A percentile compares a stretch with the other conserved stretches of the same genome.
Evolutionary conservation across 2,888 invertebrate genomes (phyloP).

Genomic region (Noctua janthe): DNA sequence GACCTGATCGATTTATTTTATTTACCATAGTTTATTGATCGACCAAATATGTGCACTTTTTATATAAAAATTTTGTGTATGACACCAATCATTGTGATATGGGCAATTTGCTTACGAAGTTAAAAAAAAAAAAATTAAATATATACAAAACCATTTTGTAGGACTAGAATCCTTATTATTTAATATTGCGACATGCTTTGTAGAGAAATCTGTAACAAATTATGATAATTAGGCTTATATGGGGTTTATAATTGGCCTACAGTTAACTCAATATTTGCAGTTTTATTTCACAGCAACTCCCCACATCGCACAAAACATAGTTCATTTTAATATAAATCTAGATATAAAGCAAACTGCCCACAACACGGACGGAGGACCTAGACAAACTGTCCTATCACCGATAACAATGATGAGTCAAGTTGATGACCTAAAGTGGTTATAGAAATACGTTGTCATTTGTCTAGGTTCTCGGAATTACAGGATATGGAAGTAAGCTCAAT

Average conservation of each 20-base stretch:
- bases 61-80: slow-evolving; percentile 58
- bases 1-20: slow-evolving; percentile 19
- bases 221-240: not conserved
- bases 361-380: slow-evolving; percentile 28
- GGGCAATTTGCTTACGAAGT: slow-evolving; percentile 41
- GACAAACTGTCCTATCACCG: not conserved
- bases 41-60: slow-evolving; percentile 52
- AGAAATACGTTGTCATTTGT: not conserved
- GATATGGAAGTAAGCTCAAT: slow-evolving; percentile 67
- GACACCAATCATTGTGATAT: slow-evolving; percentile 33
- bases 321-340: slow-evolving; percentile 4
- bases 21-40: slow-evolving; percentile 33
- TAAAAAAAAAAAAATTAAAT: slow-evolving; percentile 18
- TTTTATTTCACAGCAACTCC: slow-evolving; percentile 10
- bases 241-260: not conserved
- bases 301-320: slow-evolving; percentile 18
- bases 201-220: slow-evolving; percentile 17
- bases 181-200: slow-evolving; percentile 31
- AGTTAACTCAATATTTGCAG: not conserved
- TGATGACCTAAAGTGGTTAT: not conserved
- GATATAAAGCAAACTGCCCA: slow-evolving; percentile 43
- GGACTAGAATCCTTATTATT: slow-evolving; percentile 48
- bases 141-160: slow-evolving; percentile 48
- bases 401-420: not conserved
- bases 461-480: slow-evolving; percentile 17